Evolutionary conservation across 2,113 vertebrate species (phyloP), one percentile per base, ranked within the genome.

Genomic region (Steatornis caripensis): DNA sequence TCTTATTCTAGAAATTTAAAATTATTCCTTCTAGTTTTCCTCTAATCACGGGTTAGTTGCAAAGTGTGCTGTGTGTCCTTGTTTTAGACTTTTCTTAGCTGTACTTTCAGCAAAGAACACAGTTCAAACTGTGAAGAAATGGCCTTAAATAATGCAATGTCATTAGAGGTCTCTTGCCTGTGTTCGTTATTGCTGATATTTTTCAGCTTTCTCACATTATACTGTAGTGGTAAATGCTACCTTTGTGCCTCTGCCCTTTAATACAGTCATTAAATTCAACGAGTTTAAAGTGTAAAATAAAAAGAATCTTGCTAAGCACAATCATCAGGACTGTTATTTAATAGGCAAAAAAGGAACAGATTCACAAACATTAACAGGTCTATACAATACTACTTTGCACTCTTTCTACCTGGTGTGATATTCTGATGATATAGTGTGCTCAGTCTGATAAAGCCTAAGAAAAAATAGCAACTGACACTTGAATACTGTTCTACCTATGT

Each of bases 191-290:
- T 75, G 58, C 48, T 70, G 61, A 58, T 93, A 60, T 58, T 93
- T 96, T 97, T 93, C 86, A 90, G 48, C 53, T 89, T 95, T 89
- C 46, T 90, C 54, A 57, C 37, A n/a, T 92, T 78, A 61, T 57
- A 34, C 49, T 83, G 27, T 77, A 88, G 29, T 83, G 71, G 24
- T 66, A 91, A 97, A 93, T 71, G 91, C 27, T 94, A 64, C 53
- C 58, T 95, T 96, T 92, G 66, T 70, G 61, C 58, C 48, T 80
- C 34, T 94, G 96, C 96, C 93, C 95, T 97, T 97, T 97, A 76
- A 95, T 94, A 75, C 15, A 74, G 79, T 97, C 81, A 90, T 93
- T 96, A 95, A 77, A 91, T 96, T 94, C 94, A 97, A 96, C 90
- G 64, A 79, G 53, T 91, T 97, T 94, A 81, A 92, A 87, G 49